phyloP scores from a whole-genome alignment of 2,888 invertebrate species.

The Penaeus monodon region DNA sequence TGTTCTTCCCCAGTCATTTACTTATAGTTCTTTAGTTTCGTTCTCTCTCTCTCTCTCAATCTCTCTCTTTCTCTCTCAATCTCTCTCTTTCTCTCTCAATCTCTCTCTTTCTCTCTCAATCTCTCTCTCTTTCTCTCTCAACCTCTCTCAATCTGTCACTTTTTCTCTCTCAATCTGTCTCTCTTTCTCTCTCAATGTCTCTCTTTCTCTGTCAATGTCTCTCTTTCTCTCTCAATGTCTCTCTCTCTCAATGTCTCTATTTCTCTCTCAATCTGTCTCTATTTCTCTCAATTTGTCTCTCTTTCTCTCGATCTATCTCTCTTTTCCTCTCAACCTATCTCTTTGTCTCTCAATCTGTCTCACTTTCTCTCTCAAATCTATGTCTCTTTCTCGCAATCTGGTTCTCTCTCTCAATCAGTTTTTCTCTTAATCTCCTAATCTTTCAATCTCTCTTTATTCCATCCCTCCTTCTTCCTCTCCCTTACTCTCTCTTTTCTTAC shows the following conservation, averaged over 20 bases:
- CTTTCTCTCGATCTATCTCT: no score
- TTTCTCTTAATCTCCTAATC: no score
- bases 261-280: neutral
- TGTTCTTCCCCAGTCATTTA: no score
- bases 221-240: neutral
- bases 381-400: no score
- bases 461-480: no score
- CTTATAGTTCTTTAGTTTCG: neutral
- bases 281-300: neutral
- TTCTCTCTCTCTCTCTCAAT: neutral
- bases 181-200: neutral
- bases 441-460: no score
- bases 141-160: neutral
- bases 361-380: no score
- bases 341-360: no score
- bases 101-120: neutral
- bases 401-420: no score
- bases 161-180: neutral
- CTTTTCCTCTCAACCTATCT: no score
- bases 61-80: neutral
- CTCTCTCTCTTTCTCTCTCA: neutral
- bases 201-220: neutral
- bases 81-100: neutral
- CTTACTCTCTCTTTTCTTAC: no score
- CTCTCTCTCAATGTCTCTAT: neutral